These are phyloP conservation scores for Cylloceria caligata DNA, from an alignment of 2,888 invertebrate species.

Conservation along the genomic window DNA sequence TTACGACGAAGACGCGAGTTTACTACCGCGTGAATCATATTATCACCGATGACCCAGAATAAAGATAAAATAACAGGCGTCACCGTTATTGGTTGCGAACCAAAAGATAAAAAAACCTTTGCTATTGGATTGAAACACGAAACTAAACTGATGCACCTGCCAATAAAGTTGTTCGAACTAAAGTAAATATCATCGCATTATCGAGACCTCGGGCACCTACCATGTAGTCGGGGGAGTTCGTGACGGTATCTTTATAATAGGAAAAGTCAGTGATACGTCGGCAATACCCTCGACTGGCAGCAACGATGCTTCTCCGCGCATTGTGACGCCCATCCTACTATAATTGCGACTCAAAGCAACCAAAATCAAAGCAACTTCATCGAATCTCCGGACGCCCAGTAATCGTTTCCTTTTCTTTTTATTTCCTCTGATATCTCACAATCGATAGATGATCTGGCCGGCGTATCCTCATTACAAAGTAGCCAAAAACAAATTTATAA, in stretches of 20 bases:
- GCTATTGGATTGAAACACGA: neutral
- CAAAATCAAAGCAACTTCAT: neutral
- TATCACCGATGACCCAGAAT: constrained; percentile 52
- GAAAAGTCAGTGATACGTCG: constrained; percentile 65
- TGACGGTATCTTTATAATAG: constrained; percentile 57
- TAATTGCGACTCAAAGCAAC: neutral
- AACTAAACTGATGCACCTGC: constrained; percentile 28
- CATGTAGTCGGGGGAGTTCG: constrained; percentile 22
- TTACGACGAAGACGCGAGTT: too few species aligned
- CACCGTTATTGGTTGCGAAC: neutral
- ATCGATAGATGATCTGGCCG: neutral
- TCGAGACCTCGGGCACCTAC: constrained; percentile 32
- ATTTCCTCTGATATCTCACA: neutral
- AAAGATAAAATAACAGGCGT: constrained; percentile 21
- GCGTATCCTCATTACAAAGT: constrained; percentile 41
- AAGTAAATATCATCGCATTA: constrained; percentile 49
- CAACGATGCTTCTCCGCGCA: constrained; percentile 50
- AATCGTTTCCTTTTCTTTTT: neutral
- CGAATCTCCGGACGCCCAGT: constrained; percentile 4
- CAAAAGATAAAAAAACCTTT: too few species aligned
- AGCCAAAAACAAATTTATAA: too few species aligned
- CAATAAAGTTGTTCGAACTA: constrained; percentile 42
- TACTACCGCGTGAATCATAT: constrained; percentile 12
- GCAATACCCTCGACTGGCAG: constrained; percentile 61
- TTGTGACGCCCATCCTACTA: constrained; percentile 41